Conservation (phyloP, 2,113 vertebrate species). For the Hyperoodon ampullatus region DNA sequence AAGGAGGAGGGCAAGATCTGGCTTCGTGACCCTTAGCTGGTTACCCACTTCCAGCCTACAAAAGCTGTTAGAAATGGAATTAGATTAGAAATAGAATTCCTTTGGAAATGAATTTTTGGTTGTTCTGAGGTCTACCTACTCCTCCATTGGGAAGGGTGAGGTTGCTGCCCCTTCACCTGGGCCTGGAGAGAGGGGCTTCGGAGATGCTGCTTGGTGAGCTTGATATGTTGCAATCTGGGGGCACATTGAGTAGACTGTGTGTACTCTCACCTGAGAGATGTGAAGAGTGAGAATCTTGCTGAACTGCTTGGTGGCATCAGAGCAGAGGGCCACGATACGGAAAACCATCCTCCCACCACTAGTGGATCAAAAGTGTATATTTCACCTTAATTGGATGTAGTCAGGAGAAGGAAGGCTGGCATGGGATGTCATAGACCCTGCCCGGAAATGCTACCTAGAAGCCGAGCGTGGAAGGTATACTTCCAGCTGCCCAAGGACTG, state of each 20-base stretch:
- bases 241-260: neutral
- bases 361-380: neutral
- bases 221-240: neutral
- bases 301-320: neutral
- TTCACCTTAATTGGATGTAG: neutral
- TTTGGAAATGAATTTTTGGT: neutral
- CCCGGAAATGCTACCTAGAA: neutral
- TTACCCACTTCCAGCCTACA: neutral
- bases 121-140: neutral
- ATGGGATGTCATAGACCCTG: neutral
- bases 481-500: neutral
- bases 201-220: neutral
- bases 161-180: neutral
- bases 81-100: slow-evolving; percentile 27
- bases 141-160: neutral
- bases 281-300: neutral
- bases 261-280: neutral
- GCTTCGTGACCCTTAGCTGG: neutral
- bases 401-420: neutral
- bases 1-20: neutral
- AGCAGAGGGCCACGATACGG: neutral
- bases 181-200: neutral
- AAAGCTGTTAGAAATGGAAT: slow-evolving; percentile 31
- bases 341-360: neutral
- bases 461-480: neutral